phyloP scores from a whole-genome alignment of 2,113 vertebrate genomes.

The Anoura caudifer region DNA sequence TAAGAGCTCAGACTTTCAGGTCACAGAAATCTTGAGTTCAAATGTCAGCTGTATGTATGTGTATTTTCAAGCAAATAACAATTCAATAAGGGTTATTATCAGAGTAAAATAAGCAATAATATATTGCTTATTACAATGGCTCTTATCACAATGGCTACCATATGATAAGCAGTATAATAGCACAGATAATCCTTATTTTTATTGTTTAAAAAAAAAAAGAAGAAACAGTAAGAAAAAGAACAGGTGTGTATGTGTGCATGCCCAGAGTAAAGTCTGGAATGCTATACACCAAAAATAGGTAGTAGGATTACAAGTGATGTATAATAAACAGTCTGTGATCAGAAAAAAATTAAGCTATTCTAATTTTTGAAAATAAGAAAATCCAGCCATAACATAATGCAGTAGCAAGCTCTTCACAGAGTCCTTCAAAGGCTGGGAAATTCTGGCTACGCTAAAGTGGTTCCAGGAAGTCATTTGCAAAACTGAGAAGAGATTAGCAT shows the following conservation, averaged over 20 bases:
- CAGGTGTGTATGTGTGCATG: not conserved
- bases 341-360: constrained; percentile 11
- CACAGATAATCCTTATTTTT: not conserved
- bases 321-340: constrained; percentile 17
- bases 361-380: constrained; percentile 34
- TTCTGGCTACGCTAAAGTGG: not conserved
- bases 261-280: not conserved
- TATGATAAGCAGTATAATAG: not conserved
- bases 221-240: not conserved
- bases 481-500: constrained; percentile 54
- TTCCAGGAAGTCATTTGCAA: constrained; percentile 55
- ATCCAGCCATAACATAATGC: constrained; percentile 4
- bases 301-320: not conserved
- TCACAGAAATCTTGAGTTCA: not conserved
- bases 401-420: not conserved
- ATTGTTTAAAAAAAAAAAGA: not conserved
- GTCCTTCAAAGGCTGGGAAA: constrained; percentile 33
- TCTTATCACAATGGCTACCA: not conserved
- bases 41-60: not conserved
- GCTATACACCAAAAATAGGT: not conserved
- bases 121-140: too few species aligned
- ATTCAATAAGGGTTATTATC: not conserved
- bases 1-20: not conserved
- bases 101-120: not conserved
- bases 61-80: constrained; percentile 16